phyloP scores from a whole-genome alignment of 2,797 vertebrate genomes.

The Nannoperca australis region DNA sequence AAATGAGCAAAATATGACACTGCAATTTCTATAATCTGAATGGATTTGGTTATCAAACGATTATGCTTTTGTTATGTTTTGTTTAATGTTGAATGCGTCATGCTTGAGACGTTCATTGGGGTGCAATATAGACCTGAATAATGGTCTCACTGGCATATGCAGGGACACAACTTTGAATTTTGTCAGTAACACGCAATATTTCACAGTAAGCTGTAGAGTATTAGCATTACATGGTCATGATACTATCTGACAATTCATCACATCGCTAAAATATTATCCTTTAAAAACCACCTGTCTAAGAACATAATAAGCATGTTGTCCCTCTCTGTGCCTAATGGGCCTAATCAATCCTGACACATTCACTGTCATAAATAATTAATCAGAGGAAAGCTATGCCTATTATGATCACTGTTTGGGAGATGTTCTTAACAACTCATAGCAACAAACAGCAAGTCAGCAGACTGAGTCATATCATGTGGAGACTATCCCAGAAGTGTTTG shows the following conservation, averaged over 20 bases:
- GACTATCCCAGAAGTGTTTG: constrained; percentile 67
- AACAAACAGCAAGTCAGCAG: constrained; percentile 53
- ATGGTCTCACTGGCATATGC: constrained; percentile 12
- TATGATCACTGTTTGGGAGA: constrained; percentile 26
- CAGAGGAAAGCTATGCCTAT: constrained; percentile 9
- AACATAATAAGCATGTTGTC: not conserved
- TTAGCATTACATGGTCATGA: constrained; percentile 22
- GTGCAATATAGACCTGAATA: constrained; percentile 6
- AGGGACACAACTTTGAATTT: constrained; percentile 44
- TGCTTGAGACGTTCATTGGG: no score
- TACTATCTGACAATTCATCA: constrained; percentile 29
- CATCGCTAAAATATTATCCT: constrained; percentile 2
- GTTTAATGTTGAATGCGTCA: not conserved
- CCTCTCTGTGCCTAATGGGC: not conserved
- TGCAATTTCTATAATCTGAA: not conserved
- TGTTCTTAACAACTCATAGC: constrained; percentile 45
- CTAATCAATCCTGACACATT: constrained; percentile 1
- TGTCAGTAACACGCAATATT: constrained; percentile 70
- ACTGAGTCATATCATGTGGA: constrained; percentile 66
- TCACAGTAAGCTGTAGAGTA: constrained; percentile 59
- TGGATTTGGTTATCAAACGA: not conserved
- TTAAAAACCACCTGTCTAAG: not conserved
- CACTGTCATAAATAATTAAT: constrained; percentile 18
- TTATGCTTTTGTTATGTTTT: not conserved
- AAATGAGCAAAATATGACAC: not conserved